Evolutionary conservation across 2,888 invertebrate species (phyloP).

Genomic region (Thera obeliscata): DNA sequence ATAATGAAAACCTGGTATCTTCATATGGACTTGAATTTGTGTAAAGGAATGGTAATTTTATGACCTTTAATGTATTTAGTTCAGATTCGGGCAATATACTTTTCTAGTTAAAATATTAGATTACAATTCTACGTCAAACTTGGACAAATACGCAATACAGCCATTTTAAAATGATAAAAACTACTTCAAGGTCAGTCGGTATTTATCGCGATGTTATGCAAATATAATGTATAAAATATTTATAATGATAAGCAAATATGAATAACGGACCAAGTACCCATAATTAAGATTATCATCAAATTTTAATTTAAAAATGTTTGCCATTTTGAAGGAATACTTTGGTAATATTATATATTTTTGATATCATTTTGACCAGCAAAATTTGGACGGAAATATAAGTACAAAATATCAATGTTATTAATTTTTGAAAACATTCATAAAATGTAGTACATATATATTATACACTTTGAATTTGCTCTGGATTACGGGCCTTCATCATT

Average conservation of each 20-base stretch:
- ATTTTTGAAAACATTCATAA: too few species aligned
- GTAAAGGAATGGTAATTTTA: too few species aligned
- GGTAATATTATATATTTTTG: too few species aligned
- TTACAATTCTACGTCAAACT: not conserved
- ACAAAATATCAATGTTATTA: too few species aligned
- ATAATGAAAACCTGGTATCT: too few species aligned
- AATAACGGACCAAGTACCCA: constrained; percentile 5
- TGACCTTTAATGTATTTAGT: constrained; percentile 2
- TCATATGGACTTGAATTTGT: too few species aligned
- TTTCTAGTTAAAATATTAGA: not conserved
- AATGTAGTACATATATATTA: not conserved
- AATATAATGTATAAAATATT: constrained; percentile 9
- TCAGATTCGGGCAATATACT: not conserved
- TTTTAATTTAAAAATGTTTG: too few species aligned
- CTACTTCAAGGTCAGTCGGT: constrained; percentile 29
- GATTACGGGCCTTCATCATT: not conserved
- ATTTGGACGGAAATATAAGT: too few species aligned
- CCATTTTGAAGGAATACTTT: too few species aligned
- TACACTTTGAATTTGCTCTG: not conserved
- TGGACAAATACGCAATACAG: constrained; percentile 7
- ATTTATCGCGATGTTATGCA: constrained; percentile 17
- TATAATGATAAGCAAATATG: constrained; percentile 7
- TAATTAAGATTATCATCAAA: too few species aligned
- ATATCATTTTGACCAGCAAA: too few species aligned
- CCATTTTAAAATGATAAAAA: constrained; percentile 26